Evolutionary conservation across 1,140 invertebrate species (phyloP), one percentile per base, ranked within the genome.

Genomic region (Diprion similis): DNA sequence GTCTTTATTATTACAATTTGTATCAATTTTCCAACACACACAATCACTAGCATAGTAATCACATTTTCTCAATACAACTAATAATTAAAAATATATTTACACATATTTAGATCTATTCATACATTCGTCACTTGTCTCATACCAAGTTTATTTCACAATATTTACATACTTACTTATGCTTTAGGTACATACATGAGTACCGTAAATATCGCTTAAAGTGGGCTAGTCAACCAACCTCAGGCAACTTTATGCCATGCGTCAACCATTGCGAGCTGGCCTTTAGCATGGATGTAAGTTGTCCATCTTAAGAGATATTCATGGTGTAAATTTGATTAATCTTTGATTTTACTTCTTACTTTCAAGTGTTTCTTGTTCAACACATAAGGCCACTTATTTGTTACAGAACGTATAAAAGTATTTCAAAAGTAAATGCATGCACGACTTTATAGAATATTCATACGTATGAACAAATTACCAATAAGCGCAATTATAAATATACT

Each of bases 41-140:
- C 81, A 78, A 79, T 86, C 82, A 85, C 84, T 86, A 87, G 83
- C 81, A 86, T 84, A 70, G 82, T 78, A 83, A 86, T 87, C 85
- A 87, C 84, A 85, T 85, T 82, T 84, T 80, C 79, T 82, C 78
- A 70, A 74, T 78, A 76, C 80, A 68, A 77, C 80, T 78, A 47
- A 75, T 76, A 81, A 80, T 71, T 80, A 77, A 76, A 78, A 77
- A 65, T 46, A 64, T 85, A 85, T 84, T 69, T 83, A 84, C 83
- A 85, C 73, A 75, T 77, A 78, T 78, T 77, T 66, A 74, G 74
- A 73, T 78, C 74, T 71, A 75, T 73, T 46, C 66, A 37, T 72
- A 68, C 71, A 78, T 75, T 71, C 59, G 70, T 78, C 74, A 76
- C 59, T 48, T 46, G 46, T 59, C 4, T 59, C 47, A 59, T 46